These are phyloP conservation scores for Lasioglossum albipes DNA, from an alignment of 1,140 invertebrate species.

Conservation along the genomic window DNA sequence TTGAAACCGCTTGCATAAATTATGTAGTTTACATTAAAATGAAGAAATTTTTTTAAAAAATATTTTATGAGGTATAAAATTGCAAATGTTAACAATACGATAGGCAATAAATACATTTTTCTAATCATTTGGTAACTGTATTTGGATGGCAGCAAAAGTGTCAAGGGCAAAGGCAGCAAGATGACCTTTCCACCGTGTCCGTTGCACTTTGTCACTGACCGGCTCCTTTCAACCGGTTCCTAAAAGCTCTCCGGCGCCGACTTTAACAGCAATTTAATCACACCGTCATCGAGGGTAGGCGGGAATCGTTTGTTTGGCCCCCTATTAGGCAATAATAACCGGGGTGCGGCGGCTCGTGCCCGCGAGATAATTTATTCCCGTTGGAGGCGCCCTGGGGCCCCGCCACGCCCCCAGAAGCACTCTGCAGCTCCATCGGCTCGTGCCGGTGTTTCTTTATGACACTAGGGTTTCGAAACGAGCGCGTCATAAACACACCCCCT, in stretches of 20 bases:
- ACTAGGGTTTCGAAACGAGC: slow-evolving; percentile 72
- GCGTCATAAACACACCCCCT: slow-evolving; percentile 76
- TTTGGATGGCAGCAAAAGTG: no score
- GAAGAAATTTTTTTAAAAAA: no score
- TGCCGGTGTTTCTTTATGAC: slow-evolving; percentile 75
- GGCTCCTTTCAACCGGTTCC: slow-evolving; percentile 29
- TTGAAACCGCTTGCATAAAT: no score
- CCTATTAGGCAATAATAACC: slow-evolving; percentile 79
- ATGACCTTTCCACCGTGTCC: not conserved
- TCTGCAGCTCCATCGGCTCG: slow-evolving; percentile 56
- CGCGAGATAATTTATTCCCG: slow-evolving; percentile 75
- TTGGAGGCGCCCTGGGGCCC: slow-evolving; percentile 74
- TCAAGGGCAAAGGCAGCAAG: no score
- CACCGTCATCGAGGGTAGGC: slow-evolving; percentile 70
- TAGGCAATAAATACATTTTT: no score
- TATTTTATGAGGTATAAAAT: no score
- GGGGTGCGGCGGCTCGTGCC: slow-evolving; percentile 62
- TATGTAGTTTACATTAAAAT: no score
- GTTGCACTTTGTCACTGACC: not conserved
- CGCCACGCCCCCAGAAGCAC: slow-evolving; percentile 77
- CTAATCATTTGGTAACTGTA: no score
- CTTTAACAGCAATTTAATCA: slow-evolving; percentile 69
- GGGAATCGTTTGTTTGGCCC: slow-evolving; percentile 75
- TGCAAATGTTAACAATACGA: no score
- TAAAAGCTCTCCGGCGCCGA: slow-evolving; percentile 24